Evolutionary conservation across 2,888 invertebrate genomes (phyloP), one percentile per base, ranked within the genome.

Genomic region (Isotomurus palustris): DNA sequence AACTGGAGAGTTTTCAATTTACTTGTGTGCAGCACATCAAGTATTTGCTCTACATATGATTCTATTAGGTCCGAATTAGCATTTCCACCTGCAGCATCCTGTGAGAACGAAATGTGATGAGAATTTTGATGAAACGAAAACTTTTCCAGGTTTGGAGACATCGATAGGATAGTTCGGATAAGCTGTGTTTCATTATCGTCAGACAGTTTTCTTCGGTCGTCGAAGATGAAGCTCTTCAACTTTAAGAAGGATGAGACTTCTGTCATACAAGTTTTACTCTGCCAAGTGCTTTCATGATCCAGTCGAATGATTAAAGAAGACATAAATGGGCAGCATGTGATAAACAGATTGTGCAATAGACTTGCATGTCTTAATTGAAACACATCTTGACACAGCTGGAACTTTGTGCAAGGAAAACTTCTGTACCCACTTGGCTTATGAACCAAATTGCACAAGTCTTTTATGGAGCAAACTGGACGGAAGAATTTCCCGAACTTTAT

Each of bases 401-500:
- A 53, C 28, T 53, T 60, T 29, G 45, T 40, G 14, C 53, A 4
- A 2, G 60, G 60, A 35, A 60, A 60, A 17, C 43, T 6, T 14
- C 35, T 14, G 12, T 28, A 6, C 2, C 48, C 45, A n/a, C 17
- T 25, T 2, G 40, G n/a, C 1, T n/a, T 19, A 14, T 48, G 29
- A 12, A 56, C 36, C 17, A 45, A 32, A 14, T 51, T 19, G 19
- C 28, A 38, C 17, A 60, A 57, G 14, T 64, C 29, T 12, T 28
- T 3, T 12, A 60, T 52, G 19, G 36, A 28, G 14, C 58, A 53
- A 8, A 48, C 35, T 8, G 45, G 49, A 28, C 56, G 44, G 3
- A 57, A 53, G 17, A 55, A 57, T 45, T 60, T 58, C 21, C 64
- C 64, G 47, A 64, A 60, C 3, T 55, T 52, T 3, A 64, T 36